Percentiles rank a stretch among this genome's conserved stretches.
Evolutionary conservation across 2,888 invertebrate genomes (phyloP).

Genomic region (Nematopogon swammerdamellus): DNA sequence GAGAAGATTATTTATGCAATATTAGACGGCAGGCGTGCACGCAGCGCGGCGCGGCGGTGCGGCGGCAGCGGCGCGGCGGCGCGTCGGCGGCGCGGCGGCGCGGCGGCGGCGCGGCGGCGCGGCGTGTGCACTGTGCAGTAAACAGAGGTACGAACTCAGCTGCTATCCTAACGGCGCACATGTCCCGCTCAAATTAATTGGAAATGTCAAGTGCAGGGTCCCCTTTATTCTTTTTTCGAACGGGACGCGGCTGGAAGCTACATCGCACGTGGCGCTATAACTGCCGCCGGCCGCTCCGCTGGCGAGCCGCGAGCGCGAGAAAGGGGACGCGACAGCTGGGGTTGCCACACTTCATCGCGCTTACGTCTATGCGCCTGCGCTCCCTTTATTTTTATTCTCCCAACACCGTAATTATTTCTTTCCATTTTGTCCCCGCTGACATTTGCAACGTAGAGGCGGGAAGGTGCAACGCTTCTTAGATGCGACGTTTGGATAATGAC

Average conservation of each 20-base stretch:
- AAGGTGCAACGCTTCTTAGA: slow-evolving; percentile 19
- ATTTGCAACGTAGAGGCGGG: not conserved
- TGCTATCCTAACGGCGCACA: slow-evolving; percentile 44
- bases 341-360: slow-evolving; percentile 1
- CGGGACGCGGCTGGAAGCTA: slow-evolving; percentile 32
- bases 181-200: slow-evolving; percentile 54
- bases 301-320: slow-evolving; percentile 18
- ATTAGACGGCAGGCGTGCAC: no score
- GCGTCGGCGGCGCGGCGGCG: no score
- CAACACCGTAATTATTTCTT: not conserved
- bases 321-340: slow-evolving; percentile 11
- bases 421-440: not conserved
- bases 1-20: no score
- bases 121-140: slow-evolving; percentile 8
- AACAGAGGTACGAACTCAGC: slow-evolving; percentile 32
- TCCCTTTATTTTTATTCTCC: not conserved
- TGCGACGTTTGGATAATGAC: slow-evolving; percentile 29
- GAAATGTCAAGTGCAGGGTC: slow-evolving; percentile 50
- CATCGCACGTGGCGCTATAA: not conserved
- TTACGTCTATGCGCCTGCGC: not conserved
- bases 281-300: not conserved
- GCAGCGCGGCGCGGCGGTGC: no score
- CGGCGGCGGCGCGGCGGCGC: no score
- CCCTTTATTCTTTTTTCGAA: slow-evolving; percentile 34
- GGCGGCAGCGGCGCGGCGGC: no score